A percentile compares a stretch with the other conserved stretches of the same genome.
These are phyloP conservation scores for Masnerella sp. DNA, from an alignment of 2,888 invertebrate genomes.

Conservation along the genomic window DNA sequence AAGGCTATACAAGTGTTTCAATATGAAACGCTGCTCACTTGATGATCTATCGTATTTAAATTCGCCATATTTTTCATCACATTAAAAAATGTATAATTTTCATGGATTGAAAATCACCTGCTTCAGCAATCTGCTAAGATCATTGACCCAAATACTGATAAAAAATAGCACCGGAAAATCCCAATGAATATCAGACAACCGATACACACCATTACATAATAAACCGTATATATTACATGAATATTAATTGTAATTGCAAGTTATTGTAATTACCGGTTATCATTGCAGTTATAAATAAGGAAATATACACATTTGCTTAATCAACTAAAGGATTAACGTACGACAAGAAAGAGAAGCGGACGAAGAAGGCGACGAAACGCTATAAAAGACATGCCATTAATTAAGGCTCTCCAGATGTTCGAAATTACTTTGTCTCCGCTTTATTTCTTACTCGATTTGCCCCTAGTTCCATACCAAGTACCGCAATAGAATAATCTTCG, in stretches of 20 bases:
- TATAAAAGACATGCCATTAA: constrained; percentile 73
- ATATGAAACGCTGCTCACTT: no score
- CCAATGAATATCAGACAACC: no score
- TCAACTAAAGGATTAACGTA: constrained; percentile 67
- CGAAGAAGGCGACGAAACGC: constrained; percentile 63
- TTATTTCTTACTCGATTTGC: constrained; percentile 63
- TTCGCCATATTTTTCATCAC: no score
- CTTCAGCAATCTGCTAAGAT: no score
- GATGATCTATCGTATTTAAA: no score
- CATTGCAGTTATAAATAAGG: constrained; percentile 53
- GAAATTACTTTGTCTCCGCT: constrained; percentile 73
- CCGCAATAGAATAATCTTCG: constrained; percentile 49
- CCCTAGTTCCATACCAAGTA: constrained; percentile 64
- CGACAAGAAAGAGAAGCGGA: constrained; percentile 64
- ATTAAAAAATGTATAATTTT: no score
- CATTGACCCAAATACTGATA: no score
- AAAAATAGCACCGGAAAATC: no score
- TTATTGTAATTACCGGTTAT: constrained; percentile 61
- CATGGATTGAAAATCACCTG: no score
- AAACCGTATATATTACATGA: no score
- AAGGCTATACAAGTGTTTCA: no score
- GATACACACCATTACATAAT: no score
- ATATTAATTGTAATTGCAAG: constrained; percentile 66
- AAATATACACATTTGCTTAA: constrained; percentile 71
- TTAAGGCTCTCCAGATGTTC: constrained; percentile 75